Evolutionary conservation across 2,113 vertebrate species (phyloP), one percentile per base, ranked within the genome.

Genomic region (Leptosomus discolor): DNA sequence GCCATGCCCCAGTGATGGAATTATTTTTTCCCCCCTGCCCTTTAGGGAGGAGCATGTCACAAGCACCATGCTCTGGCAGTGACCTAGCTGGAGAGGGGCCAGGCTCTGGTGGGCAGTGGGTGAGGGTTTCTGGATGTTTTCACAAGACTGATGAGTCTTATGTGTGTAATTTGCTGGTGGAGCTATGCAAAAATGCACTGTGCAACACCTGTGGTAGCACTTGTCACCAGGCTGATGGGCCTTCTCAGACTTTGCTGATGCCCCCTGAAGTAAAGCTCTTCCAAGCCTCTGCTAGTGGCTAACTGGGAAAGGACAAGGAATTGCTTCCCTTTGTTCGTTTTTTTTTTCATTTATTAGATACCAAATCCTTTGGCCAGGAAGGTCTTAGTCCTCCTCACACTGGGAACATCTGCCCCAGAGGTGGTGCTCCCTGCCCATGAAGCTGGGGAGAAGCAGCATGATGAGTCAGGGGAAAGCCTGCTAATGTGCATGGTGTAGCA

Each of bases 391-490:
- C 4, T 78, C 15, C 24, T 88, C 2, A 6, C 4, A 7, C 24
- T n/a, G 27, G 12, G 8, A 74, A 26, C 9, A 8, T 1, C 0
- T 58, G 11, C 9, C 11, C 8, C 6, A 29, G 37, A 8, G 0
- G 2, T 15, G 3, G 26, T 27, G 12, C 15, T 87, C 12, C 12
- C 17, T 80, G 69, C 34, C 36, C 1, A 0, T 50, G 36, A 74
- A 53, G 24, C 41, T 37, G 48, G 7, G 19, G 16, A 80, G 68
- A 81, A 81, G 46, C 54, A 63, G 16, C 6, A 23, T 0, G 0
- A 9, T 27, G 29, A 74, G 39, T 29, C 58, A 60, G 45, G 8
- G 27, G 21, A 61, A 69, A 68, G 14, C 26, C 43, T 86, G 32
- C 12, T 51, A 21, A 19, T 50, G 27, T 63, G 45, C 16, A 8